Evolutionary conservation across 30 jellyfish, hydroid and myxozoan genomes (phyloP).

Genomic region (Morbakka virulenta): DNA sequence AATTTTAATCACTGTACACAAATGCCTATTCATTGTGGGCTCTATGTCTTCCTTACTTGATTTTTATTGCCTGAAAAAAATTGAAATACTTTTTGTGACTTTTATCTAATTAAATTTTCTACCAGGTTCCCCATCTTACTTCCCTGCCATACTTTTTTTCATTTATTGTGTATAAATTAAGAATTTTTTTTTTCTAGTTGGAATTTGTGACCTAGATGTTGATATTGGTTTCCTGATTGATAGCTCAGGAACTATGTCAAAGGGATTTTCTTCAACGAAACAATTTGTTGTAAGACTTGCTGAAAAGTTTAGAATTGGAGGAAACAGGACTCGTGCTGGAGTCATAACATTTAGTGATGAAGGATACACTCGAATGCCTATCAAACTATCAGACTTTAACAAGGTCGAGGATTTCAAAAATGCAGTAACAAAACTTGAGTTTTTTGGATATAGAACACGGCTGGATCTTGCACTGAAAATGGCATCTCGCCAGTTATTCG

Average conservation of each 20-base stretch:
- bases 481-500: slow-evolving; percentile 32
- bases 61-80: no score
- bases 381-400: slow-evolving; percentile 27
- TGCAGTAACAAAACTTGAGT: slow-evolving; percentile 11
- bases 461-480: slow-evolving; percentile 36
- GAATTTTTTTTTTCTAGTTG: background rate
- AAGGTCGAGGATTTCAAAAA: background rate
- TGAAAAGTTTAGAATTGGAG: background rate
- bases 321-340: slow-evolving; percentile 33
- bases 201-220: background rate
- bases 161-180: no score
- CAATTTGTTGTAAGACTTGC: slow-evolving; percentile 6
- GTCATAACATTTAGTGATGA: slow-evolving; percentile 32
- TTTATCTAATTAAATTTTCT: no score
- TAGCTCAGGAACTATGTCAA: slow-evolving; percentile 52
- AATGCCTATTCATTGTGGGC: no score
- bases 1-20: no score
- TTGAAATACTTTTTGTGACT: no score
- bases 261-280: slow-evolving; percentile 20
- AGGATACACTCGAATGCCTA: slow-evolving; percentile 13
- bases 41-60: no score
- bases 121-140: no score
- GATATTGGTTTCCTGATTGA: slow-evolving; percentile 30
- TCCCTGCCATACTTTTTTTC: no score
- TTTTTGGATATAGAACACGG: slow-evolving; percentile 19